These are phyloP conservation scores for Gorilla gorilla DNA, from an alignment of 2,113 vertebrate genomes.

Conservation along the genomic window DNA sequence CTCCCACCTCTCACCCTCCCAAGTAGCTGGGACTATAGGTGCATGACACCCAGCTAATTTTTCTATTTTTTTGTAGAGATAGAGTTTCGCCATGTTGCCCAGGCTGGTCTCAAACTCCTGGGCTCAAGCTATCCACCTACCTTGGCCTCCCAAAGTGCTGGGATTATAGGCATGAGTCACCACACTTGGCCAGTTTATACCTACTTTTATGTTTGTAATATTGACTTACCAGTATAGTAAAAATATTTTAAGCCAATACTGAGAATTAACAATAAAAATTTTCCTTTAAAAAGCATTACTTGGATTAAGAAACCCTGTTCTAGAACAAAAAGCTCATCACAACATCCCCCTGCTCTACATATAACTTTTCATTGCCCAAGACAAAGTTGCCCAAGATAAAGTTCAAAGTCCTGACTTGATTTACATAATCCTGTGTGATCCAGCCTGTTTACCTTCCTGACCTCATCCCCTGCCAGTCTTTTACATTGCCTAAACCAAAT, in stretches of 20 bases:
- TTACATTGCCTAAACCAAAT: neutral
- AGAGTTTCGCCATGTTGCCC: too few relatives aligned
- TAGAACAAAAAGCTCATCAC: neutral
- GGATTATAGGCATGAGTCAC: too few relatives aligned
- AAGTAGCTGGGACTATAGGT: too few relatives aligned
- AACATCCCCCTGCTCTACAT: neutral
- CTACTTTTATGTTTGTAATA: neutral
- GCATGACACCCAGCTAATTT: too few relatives aligned
- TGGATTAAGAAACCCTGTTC: neutral
- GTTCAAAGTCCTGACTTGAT: neutral
- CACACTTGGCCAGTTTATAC: neutral
- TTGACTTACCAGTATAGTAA: neutral
- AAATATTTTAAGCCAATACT: neutral
- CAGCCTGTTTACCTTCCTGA: neutral
- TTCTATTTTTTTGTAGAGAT: too few relatives aligned
- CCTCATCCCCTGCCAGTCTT: neutral
- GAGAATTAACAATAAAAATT: neutral
- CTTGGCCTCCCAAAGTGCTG: too few relatives aligned
- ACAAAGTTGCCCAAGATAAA: neutral
- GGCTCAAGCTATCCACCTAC: too few relatives aligned
- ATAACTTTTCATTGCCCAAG: neutral
- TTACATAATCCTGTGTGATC: neutral
- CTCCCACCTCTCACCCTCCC: too few relatives aligned
- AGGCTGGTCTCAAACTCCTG: too few relatives aligned
- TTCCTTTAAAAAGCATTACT: neutral